phyloP scores from a whole-genome alignment of 1,140 invertebrate genomes.

The Drosophila burlai region DNA sequence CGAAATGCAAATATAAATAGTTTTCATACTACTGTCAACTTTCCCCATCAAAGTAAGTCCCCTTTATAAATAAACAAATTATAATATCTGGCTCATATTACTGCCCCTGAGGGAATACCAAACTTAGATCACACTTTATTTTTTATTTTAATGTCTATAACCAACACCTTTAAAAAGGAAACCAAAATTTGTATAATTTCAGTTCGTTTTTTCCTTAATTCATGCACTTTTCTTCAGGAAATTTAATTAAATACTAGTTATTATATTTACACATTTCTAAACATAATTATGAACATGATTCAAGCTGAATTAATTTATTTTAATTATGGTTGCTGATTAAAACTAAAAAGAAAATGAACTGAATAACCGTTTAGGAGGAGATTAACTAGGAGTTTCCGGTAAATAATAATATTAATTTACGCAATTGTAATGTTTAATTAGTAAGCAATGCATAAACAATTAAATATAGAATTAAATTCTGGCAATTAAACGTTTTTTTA shows the following conservation, averaged over 20 bases:
- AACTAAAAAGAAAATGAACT: neutral
- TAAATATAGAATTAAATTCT: neutral
- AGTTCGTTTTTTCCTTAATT: neutral
- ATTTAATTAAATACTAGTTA: neutral
- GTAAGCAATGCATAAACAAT: neutral
- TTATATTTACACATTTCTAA: conserved; percentile 2
- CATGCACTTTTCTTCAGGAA: neutral
- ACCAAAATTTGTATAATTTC: neutral
- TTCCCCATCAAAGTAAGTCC: neutral
- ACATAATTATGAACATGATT: neutral
- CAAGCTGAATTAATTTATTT: neutral
- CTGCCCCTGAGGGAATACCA: neutral
- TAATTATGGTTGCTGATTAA: neutral
- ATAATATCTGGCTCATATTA: neutral
- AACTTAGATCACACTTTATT: neutral
- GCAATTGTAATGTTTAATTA: neutral
- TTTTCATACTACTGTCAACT: neutral
- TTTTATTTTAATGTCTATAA: neutral
- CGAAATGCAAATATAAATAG: neutral
- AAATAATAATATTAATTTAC: neutral
- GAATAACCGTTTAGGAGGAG: neutral
- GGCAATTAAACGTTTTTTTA: neutral
- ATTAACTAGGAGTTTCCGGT: neutral
- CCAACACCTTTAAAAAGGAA: conserved; percentile 9
- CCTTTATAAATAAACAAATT: neutral